Conservation (phyloP, 2,113 vertebrate genomes). For the Epinephelus cyanopodus region DNA sequence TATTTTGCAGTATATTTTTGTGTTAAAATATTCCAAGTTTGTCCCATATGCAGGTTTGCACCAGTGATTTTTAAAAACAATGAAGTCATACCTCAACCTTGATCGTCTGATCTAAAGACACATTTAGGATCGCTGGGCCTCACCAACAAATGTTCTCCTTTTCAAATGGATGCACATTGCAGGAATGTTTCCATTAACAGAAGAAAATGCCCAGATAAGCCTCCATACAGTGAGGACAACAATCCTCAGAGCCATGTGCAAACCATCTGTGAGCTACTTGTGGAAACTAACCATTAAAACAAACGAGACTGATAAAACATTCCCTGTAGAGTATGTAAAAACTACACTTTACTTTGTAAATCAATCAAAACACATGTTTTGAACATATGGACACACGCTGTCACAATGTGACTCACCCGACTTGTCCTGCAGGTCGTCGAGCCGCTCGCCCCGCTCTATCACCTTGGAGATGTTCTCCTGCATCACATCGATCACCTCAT, state of each 20-base stretch:
- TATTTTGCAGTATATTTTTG: not conserved
- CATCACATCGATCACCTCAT: slow-evolving; percentile 99
- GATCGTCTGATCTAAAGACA: too few species aligned
- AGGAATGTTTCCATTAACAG: too few species aligned
- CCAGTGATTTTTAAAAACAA: not conserved
- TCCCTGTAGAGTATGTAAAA: not conserved
- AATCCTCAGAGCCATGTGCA: not conserved
- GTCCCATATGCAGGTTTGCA: not conserved
- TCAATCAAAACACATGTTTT: too few species aligned
- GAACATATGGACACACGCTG: not conserved
- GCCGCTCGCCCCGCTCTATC: slow-evolving; percentile 96
- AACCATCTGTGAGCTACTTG: not conserved
- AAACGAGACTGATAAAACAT: not conserved
- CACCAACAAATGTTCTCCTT: too few species aligned
- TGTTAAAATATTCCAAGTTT: too few species aligned
- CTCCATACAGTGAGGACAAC: not conserved
- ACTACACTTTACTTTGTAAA: too few species aligned
- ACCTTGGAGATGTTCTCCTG: slow-evolving; percentile 99
- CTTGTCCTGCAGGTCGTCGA: slow-evolving; percentile 98
- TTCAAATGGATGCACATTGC: too few species aligned
- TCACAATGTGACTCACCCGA: slow-evolving; percentile 86
- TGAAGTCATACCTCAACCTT: too few species aligned
- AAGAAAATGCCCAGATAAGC: not conserved
- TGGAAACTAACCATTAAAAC: not conserved
- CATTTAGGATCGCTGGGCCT: too few species aligned